phyloP scores from a whole-genome alignment of 2,888 invertebrate genomes.

The Drosophila flavopinicola region DNA sequence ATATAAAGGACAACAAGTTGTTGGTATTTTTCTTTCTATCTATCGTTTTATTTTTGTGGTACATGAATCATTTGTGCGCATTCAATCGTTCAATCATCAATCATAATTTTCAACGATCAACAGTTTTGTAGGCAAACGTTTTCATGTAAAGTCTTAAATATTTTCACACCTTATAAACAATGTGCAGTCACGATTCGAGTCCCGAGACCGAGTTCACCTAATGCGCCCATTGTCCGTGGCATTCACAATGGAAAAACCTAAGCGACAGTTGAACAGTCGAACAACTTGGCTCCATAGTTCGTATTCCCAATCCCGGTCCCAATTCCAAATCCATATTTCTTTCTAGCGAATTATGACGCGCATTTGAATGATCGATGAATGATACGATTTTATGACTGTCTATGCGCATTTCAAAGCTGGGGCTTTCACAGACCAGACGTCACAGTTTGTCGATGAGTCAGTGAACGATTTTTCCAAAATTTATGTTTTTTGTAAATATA shows the following conservation, averaged over 20 bases:
- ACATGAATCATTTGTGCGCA: constrained; percentile 53
- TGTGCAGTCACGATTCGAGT: constrained; percentile 76
- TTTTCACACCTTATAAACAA: constrained; percentile 82
- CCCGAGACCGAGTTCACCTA: constrained; percentile 41
- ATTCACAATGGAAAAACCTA: constrained; percentile 48
- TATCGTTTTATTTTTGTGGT: constrained; percentile 5
- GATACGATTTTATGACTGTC: constrained; percentile 64
- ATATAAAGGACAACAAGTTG: constrained; percentile 74
- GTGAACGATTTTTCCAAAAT: constrained; percentile 13
- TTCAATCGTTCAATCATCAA: constrained; percentile 80
- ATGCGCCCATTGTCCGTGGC: constrained; percentile 68
- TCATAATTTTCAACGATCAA: constrained; percentile 82
- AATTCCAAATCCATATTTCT: constrained; percentile 43
- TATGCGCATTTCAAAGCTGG: constrained; percentile 19
- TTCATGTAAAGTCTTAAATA: constrained; percentile 80
- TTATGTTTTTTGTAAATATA: background rate
- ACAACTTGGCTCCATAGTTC: constrained; percentile 42
- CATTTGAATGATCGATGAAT: constrained; percentile 77
- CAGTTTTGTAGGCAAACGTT: constrained; percentile 80
- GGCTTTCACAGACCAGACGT: constrained; percentile 27
- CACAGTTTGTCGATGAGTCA: constrained; percentile 64
- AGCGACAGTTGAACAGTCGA: constrained; percentile 71
- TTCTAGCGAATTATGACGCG: constrained; percentile 82
- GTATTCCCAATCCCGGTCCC: constrained; percentile 2
- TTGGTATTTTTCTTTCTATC: constrained; percentile 32